Base-by-base conservation (phyloP, 2,797 vertebrate species). In the Valencia hispanica region DNA sequence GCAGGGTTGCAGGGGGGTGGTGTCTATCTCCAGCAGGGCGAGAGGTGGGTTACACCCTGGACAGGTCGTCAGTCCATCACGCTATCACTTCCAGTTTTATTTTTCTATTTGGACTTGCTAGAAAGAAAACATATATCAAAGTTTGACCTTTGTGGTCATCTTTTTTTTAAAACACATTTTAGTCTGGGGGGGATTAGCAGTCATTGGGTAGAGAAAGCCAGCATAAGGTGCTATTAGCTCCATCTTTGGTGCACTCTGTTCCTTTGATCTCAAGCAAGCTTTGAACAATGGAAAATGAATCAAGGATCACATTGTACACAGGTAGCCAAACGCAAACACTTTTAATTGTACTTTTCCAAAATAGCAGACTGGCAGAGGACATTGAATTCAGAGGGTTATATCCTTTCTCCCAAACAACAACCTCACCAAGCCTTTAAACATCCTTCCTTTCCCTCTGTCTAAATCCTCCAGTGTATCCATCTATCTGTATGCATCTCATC, bases 221-320 rank as follows among this genome's bases (percentile, higher is more conserved):
- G 2, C n/a, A 20, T 5, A 27, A 4, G 10, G 10, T 22, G 8
- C 18, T 53, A 17, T 43, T 69, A 27, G 36, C 27, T 27, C 6
- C 6, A 45, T 17, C 27, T 69, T 47, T 57, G 65, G 27, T 69
- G 66, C 41, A n/a, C 32, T 57, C n/a, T 45, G 63, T 55, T 32
- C 18, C 34, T 69, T 41, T 75, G 50, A 39, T 53, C 32, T n/a
- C 34, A 20, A 18, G 22, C 61, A 68, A 43, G 63, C n/a, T 80
- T 20, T 76, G 70, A 41, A 68, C 41, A 48, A 75, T 65, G 3
- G 36, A 34, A 34, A 22, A 63, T 47, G 65, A n/a, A 48, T 45
- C 55, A 68, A 25, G 4, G 55, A 41, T 45, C 66, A 63, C 65
- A 70, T 57, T 59, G n/a, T 43, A 75, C 61, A 68, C 27, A 69